Conservation (phyloP, 2,888 invertebrate species). For the Arrhopalites spinosus region DNA sequence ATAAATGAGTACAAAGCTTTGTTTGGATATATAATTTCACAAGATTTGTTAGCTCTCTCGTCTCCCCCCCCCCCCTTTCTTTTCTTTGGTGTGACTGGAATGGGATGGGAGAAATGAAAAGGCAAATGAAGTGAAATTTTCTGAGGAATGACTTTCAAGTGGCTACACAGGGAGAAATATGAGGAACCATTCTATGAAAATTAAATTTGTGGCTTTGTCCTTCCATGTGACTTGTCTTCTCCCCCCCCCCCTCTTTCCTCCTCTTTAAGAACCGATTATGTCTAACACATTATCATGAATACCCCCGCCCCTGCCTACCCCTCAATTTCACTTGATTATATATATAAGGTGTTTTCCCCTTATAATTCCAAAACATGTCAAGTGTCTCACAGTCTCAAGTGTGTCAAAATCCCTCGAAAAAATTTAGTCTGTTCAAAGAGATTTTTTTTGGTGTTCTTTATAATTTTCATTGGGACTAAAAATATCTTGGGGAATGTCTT, state of each 20-base stretch:
- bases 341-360: neutral
- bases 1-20: constrained; percentile 34
- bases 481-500: constrained; percentile 26
- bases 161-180: constrained; percentile 24
- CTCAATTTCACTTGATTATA: neutral
- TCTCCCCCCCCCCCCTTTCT: neutral
- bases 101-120: constrained; percentile 15
- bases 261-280: constrained; percentile 40
- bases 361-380: neutral
- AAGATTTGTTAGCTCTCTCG: constrained; percentile 29
- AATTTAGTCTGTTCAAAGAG: too few relatives aligned
- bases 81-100: neutral
- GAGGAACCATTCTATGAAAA: constrained; percentile 41
- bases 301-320: neutral
- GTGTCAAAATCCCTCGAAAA: too few relatives aligned
- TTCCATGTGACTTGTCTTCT: constrained; percentile 18
- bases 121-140: constrained; percentile 30
- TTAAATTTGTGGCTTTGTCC: constrained; percentile 40
- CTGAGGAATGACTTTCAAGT: constrained; percentile 28
- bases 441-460: too few relatives aligned
- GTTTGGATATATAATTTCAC: constrained; percentile 31
- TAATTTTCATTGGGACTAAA: too few relatives aligned
- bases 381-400: too few relatives aligned
- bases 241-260: neutral
- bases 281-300: constrained; percentile 2